Percentiles rank a stretch among this genome's conserved stretches.
These are phyloP conservation scores for Oceanites oceanicus DNA, from an alignment of 2,113 vertebrate genomes.

Conservation along the genomic window DNA sequence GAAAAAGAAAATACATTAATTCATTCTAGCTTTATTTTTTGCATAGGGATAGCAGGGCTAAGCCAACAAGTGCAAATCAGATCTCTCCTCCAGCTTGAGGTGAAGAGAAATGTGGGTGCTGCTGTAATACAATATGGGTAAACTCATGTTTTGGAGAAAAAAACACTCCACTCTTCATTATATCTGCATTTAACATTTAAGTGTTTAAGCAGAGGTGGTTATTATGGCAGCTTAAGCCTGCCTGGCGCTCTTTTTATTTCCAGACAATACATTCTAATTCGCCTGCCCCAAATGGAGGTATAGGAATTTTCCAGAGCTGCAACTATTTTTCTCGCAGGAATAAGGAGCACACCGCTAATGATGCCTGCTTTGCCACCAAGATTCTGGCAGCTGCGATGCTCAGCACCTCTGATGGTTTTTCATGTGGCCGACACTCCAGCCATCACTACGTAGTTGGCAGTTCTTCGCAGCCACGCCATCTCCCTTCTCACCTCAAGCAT, in stretches of 20 bases:
- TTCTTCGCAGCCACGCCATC: accelerated
- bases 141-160: not conserved
- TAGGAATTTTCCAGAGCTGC: not conserved
- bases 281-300: not conserved
- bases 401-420: not conserved
- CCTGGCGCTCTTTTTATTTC: not conserved
- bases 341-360: accelerated
- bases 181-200: not conserved
- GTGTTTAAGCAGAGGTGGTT: not conserved
- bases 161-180: not conserved
- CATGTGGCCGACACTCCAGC: not conserved
- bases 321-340: not conserved
- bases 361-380: not conserved
- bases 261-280: not conserved
- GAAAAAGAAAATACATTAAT: not conserved
- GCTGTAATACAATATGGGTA: not conserved
- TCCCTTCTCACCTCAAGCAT: not conserved
- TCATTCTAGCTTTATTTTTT: not conserved
- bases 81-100: not conserved
- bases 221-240: not conserved
- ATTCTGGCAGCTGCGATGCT: not conserved
- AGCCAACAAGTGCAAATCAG: not conserved
- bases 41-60: not conserved
- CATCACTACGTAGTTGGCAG: accelerated
- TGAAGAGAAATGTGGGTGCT: not conserved